Conservation (phyloP, 2,797 vertebrate genomes). For the Agapornis canus region DNA sequence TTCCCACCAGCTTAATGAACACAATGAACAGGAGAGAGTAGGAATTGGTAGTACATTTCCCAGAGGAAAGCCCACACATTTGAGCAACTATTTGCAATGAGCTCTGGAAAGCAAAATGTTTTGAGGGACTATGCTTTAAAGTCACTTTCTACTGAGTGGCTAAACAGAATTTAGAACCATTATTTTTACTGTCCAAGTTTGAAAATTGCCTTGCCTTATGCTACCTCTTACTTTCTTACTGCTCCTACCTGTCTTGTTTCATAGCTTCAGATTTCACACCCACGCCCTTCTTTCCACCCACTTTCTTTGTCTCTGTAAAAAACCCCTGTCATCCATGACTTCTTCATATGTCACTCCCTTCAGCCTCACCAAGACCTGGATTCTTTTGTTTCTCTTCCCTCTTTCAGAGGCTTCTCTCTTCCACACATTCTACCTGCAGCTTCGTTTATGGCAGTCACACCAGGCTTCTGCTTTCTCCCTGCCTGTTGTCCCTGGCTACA, state of each 20-base stretch:
- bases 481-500: background rate
- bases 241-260: constrained; percentile 29
- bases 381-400: background rate
- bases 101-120: constrained; percentile 1
- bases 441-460: background rate
- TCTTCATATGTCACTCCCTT: background rate
- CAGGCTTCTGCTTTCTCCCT: background rate
- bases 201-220: background rate
- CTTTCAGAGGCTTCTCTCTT: background rate
- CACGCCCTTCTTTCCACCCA: constrained; percentile 45
- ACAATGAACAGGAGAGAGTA: background rate
- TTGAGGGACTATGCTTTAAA: background rate
- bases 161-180: background rate
- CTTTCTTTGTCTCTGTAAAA: constrained; percentile 39
- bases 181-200: background rate
- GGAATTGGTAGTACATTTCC: background rate
- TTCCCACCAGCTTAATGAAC: background rate
- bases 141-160: background rate
- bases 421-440: background rate
- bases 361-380: background rate
- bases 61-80: background rate
- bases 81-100: constrained; percentile 21
- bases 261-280: constrained; percentile 34
- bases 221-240: background rate
- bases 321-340: background rate